phyloP scores from a whole-genome alignment of 2,113 vertebrate genomes.

The Oreochromis aureus region DNA sequence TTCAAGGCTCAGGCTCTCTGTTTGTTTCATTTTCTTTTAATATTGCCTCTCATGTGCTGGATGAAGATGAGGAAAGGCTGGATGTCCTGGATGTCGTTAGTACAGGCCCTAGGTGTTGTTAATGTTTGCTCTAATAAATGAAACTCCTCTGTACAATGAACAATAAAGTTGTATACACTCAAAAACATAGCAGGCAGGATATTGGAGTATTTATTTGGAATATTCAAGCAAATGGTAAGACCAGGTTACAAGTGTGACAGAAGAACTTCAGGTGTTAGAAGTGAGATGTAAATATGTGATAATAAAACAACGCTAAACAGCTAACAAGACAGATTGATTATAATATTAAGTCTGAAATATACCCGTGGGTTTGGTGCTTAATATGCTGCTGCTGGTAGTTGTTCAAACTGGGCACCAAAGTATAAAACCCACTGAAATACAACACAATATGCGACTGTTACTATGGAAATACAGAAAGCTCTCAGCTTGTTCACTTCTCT shows the following conservation, averaged over 20 bases:
- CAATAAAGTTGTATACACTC: background rate
- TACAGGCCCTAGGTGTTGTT: background rate
- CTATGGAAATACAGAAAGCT: background rate
- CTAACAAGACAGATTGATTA: background rate
- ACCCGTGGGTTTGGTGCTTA: background rate
- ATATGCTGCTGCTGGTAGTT: background rate
- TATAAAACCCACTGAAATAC: background rate
- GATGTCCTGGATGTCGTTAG: background rate
- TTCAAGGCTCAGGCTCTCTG: background rate
- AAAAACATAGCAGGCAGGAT: background rate
- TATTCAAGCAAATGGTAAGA: background rate
- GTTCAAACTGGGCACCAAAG: background rate
- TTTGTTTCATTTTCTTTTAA: background rate
- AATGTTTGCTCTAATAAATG: background rate
- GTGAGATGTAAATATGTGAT: background rate
- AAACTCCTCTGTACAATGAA: background rate
- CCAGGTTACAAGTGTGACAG: background rate
- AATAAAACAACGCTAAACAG: background rate
- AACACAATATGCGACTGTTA: background rate
- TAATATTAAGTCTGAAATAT: background rate
- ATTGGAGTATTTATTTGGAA: slow-evolving; percentile 10
- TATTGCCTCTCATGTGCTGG: background rate
- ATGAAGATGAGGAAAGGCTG: background rate
- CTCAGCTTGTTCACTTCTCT: background rate
- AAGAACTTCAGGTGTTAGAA: background rate